Percentiles rank a stretch among this genome's conserved stretches.
phyloP scores from a whole-genome alignment of 2,888 invertebrate genomes.

The Polietes domitor region DNA sequence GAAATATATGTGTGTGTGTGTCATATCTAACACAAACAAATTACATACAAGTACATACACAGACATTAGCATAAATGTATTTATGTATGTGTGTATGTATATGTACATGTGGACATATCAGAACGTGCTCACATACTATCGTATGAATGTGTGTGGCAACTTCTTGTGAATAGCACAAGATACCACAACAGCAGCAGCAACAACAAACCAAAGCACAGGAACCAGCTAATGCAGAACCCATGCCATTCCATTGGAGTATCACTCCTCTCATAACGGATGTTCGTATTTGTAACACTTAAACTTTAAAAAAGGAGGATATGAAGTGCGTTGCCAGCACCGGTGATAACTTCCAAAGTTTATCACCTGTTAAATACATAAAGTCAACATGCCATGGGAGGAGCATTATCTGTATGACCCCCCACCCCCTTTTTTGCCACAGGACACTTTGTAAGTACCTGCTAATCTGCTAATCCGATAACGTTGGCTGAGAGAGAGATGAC shows the following conservation, averaged over 20 bases:
- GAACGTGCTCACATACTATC: too few relatives aligned
- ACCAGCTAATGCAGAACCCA: constrained; percentile 8
- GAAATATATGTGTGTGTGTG: neutral
- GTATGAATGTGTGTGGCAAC: neutral
- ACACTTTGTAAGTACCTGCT: constrained; percentile 9
- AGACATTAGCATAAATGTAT: constrained; percentile 20
- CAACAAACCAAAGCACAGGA: neutral
- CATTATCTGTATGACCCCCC: neutral
- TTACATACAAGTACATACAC: neutral
- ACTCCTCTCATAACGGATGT: neutral
- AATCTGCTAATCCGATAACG: constrained; percentile 17
- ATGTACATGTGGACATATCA: neutral
- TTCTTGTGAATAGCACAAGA: constrained; percentile 17
- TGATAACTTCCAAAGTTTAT: constrained; percentile 22
- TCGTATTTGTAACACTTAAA: constrained; percentile 26
- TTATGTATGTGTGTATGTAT: neutral
- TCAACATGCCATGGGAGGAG: neutral
- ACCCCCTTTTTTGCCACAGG: neutral
- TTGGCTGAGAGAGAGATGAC: neutral
- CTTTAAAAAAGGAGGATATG: constrained; percentile 12
- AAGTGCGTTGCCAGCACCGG: neutral
- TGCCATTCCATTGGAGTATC: neutral
- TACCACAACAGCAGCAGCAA: neutral
- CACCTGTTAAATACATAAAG: constrained; percentile 3
- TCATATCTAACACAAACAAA: constrained; percentile 9